These are phyloP conservation scores for Dryomyza anilis DNA, from an alignment of 2,888 invertebrate species.

Conservation along the genomic window DNA sequence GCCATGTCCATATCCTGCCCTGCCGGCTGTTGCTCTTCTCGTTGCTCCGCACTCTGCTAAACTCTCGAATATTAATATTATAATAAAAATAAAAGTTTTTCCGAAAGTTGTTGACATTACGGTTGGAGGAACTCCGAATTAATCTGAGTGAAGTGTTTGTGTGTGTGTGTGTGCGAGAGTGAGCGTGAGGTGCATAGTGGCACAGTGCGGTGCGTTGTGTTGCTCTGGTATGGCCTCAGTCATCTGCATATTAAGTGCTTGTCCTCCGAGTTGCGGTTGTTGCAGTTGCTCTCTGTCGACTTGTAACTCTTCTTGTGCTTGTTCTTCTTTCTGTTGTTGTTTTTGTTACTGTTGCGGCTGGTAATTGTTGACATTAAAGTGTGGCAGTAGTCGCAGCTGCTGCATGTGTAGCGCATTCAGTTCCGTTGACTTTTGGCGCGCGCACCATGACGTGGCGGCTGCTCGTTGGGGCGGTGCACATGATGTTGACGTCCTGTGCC, in stretches of 20 bases:
- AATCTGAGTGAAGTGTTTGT: slow-evolving; percentile 39
- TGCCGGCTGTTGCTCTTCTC: not conserved
- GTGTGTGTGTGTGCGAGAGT: not conserved
- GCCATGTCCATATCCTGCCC: not conserved
- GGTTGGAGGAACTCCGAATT: slow-evolving; percentile 55
- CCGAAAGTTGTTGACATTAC: slow-evolving; percentile 42
- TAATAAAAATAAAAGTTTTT: slow-evolving; percentile 25
- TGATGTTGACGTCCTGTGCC: slow-evolving; percentile 18
- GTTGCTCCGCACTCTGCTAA: not conserved
- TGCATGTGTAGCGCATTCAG: slow-evolving; percentile 13
- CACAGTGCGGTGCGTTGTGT: not conserved
- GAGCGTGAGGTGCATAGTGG: not conserved
- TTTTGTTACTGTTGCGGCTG: slow-evolving; percentile 7
- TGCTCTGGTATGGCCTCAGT: slow-evolving; percentile 13
- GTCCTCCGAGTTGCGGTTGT: slow-evolving; percentile 13
- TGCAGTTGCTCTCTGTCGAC: too few species aligned
- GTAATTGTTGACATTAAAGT: slow-evolving; percentile 20
- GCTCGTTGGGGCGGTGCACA: not conserved
- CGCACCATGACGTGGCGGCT: not conserved
- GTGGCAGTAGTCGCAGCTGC: slow-evolving; percentile 9
- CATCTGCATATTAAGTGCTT: slow-evolving; percentile 24
- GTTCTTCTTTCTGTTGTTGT: not conserved
- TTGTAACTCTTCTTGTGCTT: slow-evolving; percentile 9
- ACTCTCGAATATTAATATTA: slow-evolving; percentile 28
- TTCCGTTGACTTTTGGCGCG: slow-evolving; percentile 1